Conservation (phyloP, 2,797 vertebrate species). For the Simalia tracyae region DNA sequence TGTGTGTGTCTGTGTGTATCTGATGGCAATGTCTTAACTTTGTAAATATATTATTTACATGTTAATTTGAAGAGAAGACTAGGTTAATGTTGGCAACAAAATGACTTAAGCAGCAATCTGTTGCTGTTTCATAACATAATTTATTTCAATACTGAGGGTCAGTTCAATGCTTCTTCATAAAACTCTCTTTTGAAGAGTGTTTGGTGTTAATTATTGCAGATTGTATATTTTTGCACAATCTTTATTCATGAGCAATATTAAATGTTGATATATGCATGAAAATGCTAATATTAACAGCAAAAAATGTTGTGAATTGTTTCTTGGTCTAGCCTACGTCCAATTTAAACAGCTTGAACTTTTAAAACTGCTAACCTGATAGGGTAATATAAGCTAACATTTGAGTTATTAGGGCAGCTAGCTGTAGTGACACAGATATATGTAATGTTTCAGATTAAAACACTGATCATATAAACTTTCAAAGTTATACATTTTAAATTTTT, state of each 20-base stretch:
- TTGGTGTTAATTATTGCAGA: conserved; percentile 7
- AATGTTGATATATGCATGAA: neutral
- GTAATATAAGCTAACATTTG: neutral
- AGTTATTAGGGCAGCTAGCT: neutral
- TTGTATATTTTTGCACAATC: neutral
- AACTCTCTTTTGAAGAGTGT: conserved; percentile 8
- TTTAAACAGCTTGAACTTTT: neutral
- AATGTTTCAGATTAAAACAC: neutral
- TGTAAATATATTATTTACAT: conserved; percentile 57
- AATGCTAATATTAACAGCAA: neutral
- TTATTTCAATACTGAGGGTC: conserved; percentile 36
- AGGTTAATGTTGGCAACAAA: conserved; percentile 46
- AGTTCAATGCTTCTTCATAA: conserved; percentile 9
- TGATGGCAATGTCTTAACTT: conserved; percentile 28
- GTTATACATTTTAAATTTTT: too few relatives aligned
- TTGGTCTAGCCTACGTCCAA: neutral
- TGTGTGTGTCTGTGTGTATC: conserved; percentile 1
- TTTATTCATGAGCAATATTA: conserved; percentile 13
- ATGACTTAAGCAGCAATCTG: conserved; percentile 48
- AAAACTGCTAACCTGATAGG: neutral
- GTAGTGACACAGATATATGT: neutral
- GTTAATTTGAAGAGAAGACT: conserved; percentile 40
- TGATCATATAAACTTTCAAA: neutral
- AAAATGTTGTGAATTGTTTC: neutral
- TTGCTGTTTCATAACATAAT: conserved; percentile 49